Percentiles rank a stretch among this genome's conserved stretches.
phyloP scores from a whole-genome alignment of 2,797 vertebrate species.

The Phoebastria nigripes region DNA sequence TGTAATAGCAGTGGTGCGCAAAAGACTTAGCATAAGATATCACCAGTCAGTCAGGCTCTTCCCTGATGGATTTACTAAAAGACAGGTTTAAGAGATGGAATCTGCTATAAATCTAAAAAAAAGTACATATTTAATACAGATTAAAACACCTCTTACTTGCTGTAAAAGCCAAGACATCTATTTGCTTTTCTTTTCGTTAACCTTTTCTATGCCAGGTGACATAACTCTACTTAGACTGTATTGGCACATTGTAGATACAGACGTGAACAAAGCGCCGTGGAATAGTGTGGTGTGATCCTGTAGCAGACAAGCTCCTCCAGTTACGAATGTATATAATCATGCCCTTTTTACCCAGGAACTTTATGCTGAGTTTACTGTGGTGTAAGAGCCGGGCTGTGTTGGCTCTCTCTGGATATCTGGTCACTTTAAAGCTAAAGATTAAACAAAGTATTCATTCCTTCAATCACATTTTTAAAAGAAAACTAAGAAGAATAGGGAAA shows the following conservation, averaged over 20 bases:
- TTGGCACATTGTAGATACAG: not conserved
- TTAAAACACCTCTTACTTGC: not conserved
- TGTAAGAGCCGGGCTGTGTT: not conserved
- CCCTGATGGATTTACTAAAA: not conserved
- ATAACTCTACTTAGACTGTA: not conserved
- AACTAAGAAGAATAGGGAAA: not conserved
- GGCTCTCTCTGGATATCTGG: not conserved
- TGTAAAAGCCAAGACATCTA: not conserved
- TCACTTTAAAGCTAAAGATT: not conserved
- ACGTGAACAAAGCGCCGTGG: not conserved
- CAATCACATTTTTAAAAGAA: not conserved
- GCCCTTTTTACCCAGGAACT: not conserved
- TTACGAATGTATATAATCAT: not conserved
- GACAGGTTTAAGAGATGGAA: not conserved
- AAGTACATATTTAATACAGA: not conserved
- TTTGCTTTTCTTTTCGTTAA: not conserved
- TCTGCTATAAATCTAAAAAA: not conserved
- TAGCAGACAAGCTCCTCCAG: not conserved
- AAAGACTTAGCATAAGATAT: not conserved
- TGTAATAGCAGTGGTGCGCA: not conserved
- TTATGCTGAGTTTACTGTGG: not conserved
- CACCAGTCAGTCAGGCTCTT: not conserved
- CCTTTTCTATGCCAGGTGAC: not conserved
- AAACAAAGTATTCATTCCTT: not conserved
- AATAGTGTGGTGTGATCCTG: not conserved